Conservation (phyloP, 2,113 vertebrate genomes). For the Pterocles orientalis region DNA sequence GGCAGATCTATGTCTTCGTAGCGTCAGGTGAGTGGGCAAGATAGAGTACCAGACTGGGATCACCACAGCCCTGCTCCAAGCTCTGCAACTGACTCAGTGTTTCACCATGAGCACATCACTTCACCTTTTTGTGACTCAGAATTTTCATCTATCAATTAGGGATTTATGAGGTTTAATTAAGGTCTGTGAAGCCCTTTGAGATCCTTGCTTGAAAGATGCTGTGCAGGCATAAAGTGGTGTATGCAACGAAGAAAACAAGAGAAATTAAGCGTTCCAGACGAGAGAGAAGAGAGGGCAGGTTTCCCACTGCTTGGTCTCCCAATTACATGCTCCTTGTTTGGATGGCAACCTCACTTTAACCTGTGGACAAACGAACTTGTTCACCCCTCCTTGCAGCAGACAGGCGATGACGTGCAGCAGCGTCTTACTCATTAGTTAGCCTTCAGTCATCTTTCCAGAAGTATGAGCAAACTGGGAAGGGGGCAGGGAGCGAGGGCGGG, state of each 20-base stretch:
- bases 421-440: conserved; percentile 73
- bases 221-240: conserved; percentile 41
- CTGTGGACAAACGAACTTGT: conserved; percentile 69
- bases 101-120: not conserved
- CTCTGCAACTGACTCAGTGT: conserved; percentile 11
- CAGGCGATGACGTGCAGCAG: conserved; percentile 62
- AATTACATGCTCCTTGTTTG: conserved; percentile 23
- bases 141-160: conserved; percentile 51
- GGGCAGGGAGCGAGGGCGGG: conserved; percentile 27
- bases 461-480: conserved; percentile 69
- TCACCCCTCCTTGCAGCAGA: conserved; percentile 72
- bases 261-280: conserved; percentile 43
- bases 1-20: not conserved
- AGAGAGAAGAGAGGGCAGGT: conserved; percentile 34
- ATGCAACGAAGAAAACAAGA: conserved; percentile 12
- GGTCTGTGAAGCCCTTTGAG: conserved; percentile 29
- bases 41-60: not conserved
- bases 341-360: conserved; percentile 46
- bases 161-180: conserved; percentile 64
- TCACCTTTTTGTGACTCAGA: conserved; percentile 53
- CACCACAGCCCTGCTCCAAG: not conserved
- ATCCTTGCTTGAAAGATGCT: conserved; percentile 41
- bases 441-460: conserved; percentile 75
- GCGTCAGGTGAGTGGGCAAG: not conserved
- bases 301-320: conserved; percentile 46